phyloP scores from a whole-genome alignment of 2,888 invertebrate species.

The Agrenia bidenticulata region DNA sequence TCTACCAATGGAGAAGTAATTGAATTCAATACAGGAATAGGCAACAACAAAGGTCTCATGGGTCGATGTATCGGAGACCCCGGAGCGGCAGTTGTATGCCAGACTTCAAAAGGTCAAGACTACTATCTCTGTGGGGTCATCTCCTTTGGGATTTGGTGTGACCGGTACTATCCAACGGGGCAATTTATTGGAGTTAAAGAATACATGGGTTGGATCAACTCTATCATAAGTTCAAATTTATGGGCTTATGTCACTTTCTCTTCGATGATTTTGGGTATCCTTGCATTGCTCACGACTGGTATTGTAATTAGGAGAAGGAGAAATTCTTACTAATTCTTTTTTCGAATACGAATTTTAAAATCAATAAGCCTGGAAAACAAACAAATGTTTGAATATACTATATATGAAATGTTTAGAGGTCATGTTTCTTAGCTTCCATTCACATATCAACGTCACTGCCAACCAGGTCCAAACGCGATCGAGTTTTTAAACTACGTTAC shows the following conservation, averaged over 20 bases:
- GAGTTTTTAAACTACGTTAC: no score
- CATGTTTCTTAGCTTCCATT: no score
- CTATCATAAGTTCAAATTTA: background rate
- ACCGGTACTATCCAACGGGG: constrained; percentile 2
- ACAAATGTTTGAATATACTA: no score
- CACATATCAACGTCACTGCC: no score
- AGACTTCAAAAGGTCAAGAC: background rate
- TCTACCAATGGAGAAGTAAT: background rate
- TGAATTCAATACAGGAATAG: constrained; percentile 12
- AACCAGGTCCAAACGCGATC: no score
- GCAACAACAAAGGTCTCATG: constrained; percentile 9
- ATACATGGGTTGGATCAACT: constrained; percentile 1
- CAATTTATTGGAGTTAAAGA: background rate
- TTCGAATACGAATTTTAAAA: no score
- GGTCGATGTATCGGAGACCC: constrained; percentile 17
- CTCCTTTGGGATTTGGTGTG: constrained; percentile 19
- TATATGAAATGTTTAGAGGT: no score
- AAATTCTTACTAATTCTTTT: background rate
- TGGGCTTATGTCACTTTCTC: constrained; percentile 5
- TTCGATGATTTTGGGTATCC: background rate
- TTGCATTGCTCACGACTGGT: no score
- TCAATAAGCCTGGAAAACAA: no score
- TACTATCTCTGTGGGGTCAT: constrained; percentile 1
- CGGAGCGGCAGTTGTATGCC: background rate
- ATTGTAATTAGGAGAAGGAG: background rate